phyloP scores from a whole-genome alignment of 2,888 invertebrate species.

The Hartigia nigra region DNA sequence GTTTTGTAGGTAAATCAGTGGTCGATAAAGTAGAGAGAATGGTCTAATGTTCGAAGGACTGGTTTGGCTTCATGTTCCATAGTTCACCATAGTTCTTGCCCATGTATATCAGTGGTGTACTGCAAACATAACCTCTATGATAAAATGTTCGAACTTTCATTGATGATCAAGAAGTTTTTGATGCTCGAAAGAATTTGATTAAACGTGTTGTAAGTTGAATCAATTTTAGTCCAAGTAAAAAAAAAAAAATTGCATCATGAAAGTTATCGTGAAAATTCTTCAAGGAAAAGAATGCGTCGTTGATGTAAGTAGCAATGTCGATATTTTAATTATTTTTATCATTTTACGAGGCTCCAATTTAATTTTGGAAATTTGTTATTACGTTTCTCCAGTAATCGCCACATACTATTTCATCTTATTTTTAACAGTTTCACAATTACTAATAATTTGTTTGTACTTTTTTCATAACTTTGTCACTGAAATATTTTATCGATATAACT shows the following conservation, averaged over 20 bases:
- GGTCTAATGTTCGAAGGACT: not conserved
- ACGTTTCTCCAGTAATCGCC: no score
- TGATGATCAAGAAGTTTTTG: conserved; percentile 20
- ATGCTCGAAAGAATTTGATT: conserved; percentile 34
- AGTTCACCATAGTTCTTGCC: no score
- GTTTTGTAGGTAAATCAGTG: not conserved
- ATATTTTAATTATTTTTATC: not conserved
- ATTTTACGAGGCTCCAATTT: not conserved
- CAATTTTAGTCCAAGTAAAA: conserved; percentile 5
- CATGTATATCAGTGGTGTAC: no score
- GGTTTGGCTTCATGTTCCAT: no score
- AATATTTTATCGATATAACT: no score
- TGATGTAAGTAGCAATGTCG: conserved; percentile 68
- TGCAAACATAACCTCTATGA: conserved; percentile 43
- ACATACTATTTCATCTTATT: no score
- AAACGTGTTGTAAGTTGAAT: conserved; percentile 12
- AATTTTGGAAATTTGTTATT: conserved; percentile 3
- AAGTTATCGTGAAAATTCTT: conserved; percentile 78
- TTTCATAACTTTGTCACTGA: no score
- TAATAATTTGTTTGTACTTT: no score
- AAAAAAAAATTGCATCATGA: conserved; percentile 68
- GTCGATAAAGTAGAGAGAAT: not conserved
- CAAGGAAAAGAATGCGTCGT: conserved; percentile 78
- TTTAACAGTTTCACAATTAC: no score
- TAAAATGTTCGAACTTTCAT: conserved; percentile 39